Conservation (phyloP, 1,140 invertebrate species). For the Pomacea maculata region DNA sequence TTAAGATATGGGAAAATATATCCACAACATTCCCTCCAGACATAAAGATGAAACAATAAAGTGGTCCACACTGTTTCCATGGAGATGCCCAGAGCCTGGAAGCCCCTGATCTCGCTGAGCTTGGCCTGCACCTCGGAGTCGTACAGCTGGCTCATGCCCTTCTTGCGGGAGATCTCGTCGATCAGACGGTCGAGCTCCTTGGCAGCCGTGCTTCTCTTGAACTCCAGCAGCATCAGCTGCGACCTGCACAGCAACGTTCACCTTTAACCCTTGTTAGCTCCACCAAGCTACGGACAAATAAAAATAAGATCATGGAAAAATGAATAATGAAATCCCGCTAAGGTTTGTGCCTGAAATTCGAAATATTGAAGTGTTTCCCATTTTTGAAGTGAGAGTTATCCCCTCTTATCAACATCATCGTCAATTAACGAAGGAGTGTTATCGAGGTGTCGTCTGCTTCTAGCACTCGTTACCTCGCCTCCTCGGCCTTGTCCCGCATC, state of each 20-base stretch:
- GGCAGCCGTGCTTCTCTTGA: conserved; percentile 52
- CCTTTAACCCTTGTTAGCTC: no score
- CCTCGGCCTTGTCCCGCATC: conserved; percentile 46
- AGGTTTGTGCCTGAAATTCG: no score
- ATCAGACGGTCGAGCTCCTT: conserved; percentile 53
- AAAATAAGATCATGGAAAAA: no score
- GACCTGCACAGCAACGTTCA: conserved; percentile 36
- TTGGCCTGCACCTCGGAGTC: conserved; percentile 45
- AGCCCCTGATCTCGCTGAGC: conserved; percentile 38
- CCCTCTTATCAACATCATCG: no score
- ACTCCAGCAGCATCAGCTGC: conserved; percentile 58
- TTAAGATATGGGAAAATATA: background rate
- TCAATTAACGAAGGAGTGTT: no score
- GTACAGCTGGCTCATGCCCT: conserved; percentile 37
- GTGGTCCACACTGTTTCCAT: conserved; percentile 34
- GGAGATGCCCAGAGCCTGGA: conserved; percentile 41
- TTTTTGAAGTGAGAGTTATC: no score
- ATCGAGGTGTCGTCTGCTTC: no score
- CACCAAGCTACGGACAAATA: no score
- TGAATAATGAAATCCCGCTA: no score
- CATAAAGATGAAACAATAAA: background rate
- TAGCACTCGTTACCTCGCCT: conserved; percentile 40
- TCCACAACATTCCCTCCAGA: background rate
- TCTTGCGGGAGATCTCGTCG: conserved; percentile 47
- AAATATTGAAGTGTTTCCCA: no score